Percentiles rank a stretch among this genome's conserved stretches.
These are phyloP conservation scores for Anniella stebbinsi DNA, from an alignment of 2,797 vertebrate species.

Conservation along the genomic window DNA sequence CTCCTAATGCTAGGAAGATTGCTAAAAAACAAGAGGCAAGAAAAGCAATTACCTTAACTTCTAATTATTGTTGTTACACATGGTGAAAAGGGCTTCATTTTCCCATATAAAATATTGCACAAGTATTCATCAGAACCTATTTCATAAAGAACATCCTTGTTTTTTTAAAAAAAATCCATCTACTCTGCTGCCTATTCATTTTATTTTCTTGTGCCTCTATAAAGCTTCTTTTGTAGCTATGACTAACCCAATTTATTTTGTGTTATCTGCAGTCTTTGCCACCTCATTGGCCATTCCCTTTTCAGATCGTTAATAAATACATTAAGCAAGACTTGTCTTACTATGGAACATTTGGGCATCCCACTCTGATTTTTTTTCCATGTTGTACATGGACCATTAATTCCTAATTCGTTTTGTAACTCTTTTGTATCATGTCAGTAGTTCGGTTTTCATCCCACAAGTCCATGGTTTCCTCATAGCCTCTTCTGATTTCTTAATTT, in stretches of 20 bases:
- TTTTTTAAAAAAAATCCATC: slow-evolving; percentile 21
- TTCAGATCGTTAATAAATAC: slow-evolving; percentile 49
- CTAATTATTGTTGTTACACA: not conserved
- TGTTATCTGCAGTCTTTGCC: slow-evolving; percentile 32
- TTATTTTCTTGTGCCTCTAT: slow-evolving; percentile 19
- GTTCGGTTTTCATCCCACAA: slow-evolving; percentile 16
- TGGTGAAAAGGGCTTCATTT: not conserved
- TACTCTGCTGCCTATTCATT: not conserved
- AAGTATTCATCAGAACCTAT: not conserved
- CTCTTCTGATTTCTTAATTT: not conserved
- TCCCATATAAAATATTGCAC: slow-evolving; percentile 34
- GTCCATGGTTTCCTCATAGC: not conserved
- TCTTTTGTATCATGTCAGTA: slow-evolving; percentile 27
- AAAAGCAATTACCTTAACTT: slow-evolving; percentile 10
- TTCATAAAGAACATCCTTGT: slow-evolving; percentile 33
- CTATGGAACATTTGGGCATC: slow-evolving; percentile 44
- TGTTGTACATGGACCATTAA: slow-evolving; percentile 40
- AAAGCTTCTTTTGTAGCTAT: slow-evolving; percentile 10
- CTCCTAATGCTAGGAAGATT: not conserved
- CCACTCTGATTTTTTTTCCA: slow-evolving; percentile 38
- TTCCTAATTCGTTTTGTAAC: slow-evolving; percentile 51
- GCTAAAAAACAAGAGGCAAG: not conserved
- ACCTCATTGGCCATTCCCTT: slow-evolving; percentile 34
- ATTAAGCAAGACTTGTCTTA: slow-evolving; percentile 40
- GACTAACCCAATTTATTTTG: slow-evolving; percentile 13